These are phyloP conservation scores for Sinonovacula constricta DNA, from an alignment of 1,140 invertebrate genomes.

Conservation along the genomic window DNA sequence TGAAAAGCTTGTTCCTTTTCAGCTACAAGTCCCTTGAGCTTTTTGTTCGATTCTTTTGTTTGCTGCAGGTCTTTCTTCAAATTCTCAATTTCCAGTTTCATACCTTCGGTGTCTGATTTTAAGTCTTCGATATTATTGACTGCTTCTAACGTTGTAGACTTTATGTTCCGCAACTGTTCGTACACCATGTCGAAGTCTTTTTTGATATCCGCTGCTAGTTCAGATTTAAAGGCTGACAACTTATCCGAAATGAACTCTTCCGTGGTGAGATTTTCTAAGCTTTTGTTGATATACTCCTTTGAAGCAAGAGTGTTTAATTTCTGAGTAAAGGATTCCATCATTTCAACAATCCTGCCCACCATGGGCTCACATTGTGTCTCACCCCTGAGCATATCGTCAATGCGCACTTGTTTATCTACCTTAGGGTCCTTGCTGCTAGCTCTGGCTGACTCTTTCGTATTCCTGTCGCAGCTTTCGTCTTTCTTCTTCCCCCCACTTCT, in stretches of 20 bases:
- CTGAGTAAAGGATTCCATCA: neutral
- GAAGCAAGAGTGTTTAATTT: neutral
- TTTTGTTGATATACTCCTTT: slow-evolving; percentile 9
- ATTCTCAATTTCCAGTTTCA: neutral
- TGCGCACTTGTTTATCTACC: no score
- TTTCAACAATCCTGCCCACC: no score
- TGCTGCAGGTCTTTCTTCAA: neutral
- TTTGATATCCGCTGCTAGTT: neutral
- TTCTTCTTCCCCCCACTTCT: no score
- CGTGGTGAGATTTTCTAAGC: no score
- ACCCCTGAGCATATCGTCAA: no score
- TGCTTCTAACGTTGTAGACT: neutral
- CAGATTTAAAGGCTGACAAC: neutral
- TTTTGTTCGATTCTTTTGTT: no score
- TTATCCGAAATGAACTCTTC: neutral
- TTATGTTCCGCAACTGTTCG: neutral
- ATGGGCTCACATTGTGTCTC: no score
- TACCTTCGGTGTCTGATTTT: neutral
- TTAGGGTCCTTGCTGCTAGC: no score
- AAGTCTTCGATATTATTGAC: neutral
- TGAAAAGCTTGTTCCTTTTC: neutral
- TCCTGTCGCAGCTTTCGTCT: no score
- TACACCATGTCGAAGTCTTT: neutral
- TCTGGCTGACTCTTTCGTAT: no score
- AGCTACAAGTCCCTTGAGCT: neutral